phyloP scores from a whole-genome alignment of 2,888 invertebrate genomes.

The Polia nebulosa region DNA sequence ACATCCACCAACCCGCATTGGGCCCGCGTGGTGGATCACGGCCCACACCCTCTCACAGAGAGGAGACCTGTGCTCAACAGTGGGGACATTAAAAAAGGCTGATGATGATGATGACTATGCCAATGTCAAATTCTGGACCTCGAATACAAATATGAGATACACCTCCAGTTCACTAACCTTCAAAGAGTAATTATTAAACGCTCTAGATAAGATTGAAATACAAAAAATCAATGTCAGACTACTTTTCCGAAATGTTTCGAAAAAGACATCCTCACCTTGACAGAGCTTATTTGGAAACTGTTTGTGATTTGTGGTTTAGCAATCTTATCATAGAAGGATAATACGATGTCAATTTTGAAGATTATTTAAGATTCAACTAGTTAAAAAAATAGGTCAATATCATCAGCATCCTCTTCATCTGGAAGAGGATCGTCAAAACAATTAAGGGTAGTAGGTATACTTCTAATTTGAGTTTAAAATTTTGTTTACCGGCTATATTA shows the following conservation, averaged over 20 bases:
- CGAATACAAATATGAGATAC: background rate
- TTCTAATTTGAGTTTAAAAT: too few relatives aligned
- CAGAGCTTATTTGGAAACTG: constrained; percentile 2
- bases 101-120: background rate
- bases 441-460: too few relatives aligned
- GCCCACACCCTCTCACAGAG: too few relatives aligned
- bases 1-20: too few relatives aligned
- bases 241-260: constrained; percentile 27
- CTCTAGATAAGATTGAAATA: background rate
- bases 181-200: background rate
- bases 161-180: constrained; percentile 13
- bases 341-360: background rate
- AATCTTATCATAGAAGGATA: background rate
- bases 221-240: background rate
- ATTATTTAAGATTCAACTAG: background rate
- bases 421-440: too few relatives aligned
- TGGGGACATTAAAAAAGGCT: too few relatives aligned
- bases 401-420: too few relatives aligned
- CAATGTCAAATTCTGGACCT: background rate
- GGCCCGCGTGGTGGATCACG: too few relatives aligned
- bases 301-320: constrained; percentile 7
- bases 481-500: too few relatives aligned
- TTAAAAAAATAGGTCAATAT: background rate
- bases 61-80: too few relatives aligned
- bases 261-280: constrained; percentile 36